Base-by-base conservation (phyloP, 2,113 vertebrate genomes). In the Phylloscopus trochiloides region DNA sequence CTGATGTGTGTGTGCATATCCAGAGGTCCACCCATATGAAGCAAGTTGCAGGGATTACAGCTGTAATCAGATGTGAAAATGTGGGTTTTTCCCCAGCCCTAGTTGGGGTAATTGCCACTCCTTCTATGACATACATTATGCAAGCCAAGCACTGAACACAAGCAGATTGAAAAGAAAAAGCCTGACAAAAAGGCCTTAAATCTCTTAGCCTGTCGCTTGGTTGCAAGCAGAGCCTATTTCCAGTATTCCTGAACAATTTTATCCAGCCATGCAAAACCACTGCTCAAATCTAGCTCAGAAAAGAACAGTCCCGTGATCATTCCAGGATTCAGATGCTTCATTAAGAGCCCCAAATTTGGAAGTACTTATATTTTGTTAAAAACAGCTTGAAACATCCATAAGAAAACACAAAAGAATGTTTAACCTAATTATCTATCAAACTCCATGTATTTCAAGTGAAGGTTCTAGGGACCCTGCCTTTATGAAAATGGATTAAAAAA, bases 1-100 rank as follows among this genome's bases (percentile, higher is more conserved):
- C 89, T 96, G 40, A 94, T 96, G 82, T 76, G 78, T 96, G 71
- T 81, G 76, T 79, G 62, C 85, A 96, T 66, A 92, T 76, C 54
- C 86, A 71, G 93, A 95, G 94, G 88, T 96, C 93, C 94, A 96
- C 94, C 96, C 93, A 95, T 86, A 93, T 96, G 92, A 96, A 96
- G 92, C 90, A 95, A 96, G 94, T 96, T 95, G 92, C 96, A 90
- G 59, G 93, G 85, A 97, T 98, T 97, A 95, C 95, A 96, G 18
- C 97, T 95, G 89, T 72, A 94, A 96, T 93, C 95, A 97, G 96
- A 85, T 92, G 93, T 96, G 94, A 97, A 97, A 97, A 96, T 47
- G 78, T 1, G 45, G 71, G 78, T 68, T 95, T 96, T 96, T 74
- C 90, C 97, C 97, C 93, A 92, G 95, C 92, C 70, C 73, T 20